Evolutionary conservation across 64 coral and sea anemone genomes (phyloP).

Genomic region (Stichodactyla helianthus): DNA sequence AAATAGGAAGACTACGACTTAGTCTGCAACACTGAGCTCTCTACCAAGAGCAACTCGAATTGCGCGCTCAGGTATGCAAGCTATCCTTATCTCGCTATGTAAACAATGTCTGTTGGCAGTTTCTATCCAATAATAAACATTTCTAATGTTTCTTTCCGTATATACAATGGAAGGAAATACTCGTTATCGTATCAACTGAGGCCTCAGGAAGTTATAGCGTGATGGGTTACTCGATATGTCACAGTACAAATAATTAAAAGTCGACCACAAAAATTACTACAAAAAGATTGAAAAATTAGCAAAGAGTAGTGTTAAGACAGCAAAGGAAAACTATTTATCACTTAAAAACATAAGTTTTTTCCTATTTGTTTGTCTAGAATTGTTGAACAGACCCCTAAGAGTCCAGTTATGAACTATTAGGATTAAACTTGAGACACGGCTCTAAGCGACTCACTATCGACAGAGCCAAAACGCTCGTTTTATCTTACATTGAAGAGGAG

Average conservation of each 20-base stretch:
- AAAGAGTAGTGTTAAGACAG: neutral
- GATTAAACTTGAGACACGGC: neutral
- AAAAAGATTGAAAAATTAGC: neutral
- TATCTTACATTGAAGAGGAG: neutral
- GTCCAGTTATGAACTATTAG: neutral
- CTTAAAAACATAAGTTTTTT: neutral
- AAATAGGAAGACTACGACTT: no score
- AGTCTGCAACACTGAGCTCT: neutral
- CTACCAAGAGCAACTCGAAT: neutral
- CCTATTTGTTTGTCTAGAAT: neutral
- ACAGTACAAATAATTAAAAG: neutral
- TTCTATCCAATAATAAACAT: neutral
- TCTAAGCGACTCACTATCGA: neutral
- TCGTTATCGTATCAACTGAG: neutral
- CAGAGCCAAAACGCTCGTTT: neutral
- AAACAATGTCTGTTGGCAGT: neutral
- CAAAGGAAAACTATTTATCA: neutral
- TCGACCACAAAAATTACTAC: neutral
- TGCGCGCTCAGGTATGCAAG: constrained; percentile 3
- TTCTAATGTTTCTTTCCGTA: neutral
- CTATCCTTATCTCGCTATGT: neutral
- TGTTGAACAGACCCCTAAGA: neutral
- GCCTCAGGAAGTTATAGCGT: neutral
- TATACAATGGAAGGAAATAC: constrained; percentile 11
- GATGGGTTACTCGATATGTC: neutral